A percentile compares a stretch with the other conserved stretches of the same genome.
Conservation (phyloP, 2,113 vertebrate genomes). For the Syngnathus floridae region DNA sequence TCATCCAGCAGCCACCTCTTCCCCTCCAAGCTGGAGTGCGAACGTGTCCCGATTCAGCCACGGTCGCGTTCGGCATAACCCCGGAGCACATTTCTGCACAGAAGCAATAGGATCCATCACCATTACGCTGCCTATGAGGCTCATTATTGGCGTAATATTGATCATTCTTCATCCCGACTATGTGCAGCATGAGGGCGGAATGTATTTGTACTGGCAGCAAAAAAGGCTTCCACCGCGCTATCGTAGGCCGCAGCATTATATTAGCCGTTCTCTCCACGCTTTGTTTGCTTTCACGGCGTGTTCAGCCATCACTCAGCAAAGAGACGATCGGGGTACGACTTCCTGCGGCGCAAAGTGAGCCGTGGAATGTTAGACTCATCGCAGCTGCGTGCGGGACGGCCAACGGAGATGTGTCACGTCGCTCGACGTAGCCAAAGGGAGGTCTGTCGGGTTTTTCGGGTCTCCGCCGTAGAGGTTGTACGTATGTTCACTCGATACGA, state of each 20-base stretch:
- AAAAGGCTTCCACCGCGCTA: slow-evolving; percentile 49
- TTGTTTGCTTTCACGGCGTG: slow-evolving; percentile 69
- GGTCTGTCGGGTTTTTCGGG: not conserved
- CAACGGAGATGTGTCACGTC: slow-evolving; percentile 1
- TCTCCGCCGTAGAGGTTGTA: not conserved
- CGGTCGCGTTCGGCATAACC: slow-evolving; percentile 13
- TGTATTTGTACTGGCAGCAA: slow-evolving; percentile 58
- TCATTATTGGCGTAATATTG: slow-evolving; percentile 52
- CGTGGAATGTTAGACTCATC: slow-evolving; percentile 11
- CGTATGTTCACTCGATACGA: not conserved
- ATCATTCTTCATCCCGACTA: slow-evolving; percentile 43
- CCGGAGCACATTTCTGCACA: slow-evolving; percentile 40
- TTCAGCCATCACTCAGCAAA: slow-evolving; percentile 60
- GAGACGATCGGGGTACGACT: slow-evolving; percentile 61
- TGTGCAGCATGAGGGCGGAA: slow-evolving; percentile 42
- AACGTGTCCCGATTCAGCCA: slow-evolving; percentile 40
- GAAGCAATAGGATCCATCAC: slow-evolving; percentile 54
- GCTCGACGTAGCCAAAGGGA: not conserved
- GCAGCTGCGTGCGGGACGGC: slow-evolving; percentile 4
- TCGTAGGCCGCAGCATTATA: slow-evolving; percentile 54
- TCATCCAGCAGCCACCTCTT: slow-evolving; percentile 85
- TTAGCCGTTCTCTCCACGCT: slow-evolving; percentile 50
- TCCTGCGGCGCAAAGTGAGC: slow-evolving; percentile 61
- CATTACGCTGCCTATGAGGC: slow-evolving; percentile 25
- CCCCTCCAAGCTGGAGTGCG: slow-evolving; percentile 61